These are phyloP conservation scores for Terebella lapidaria DNA, from an alignment of 2,888 invertebrate genomes.

Conservation along the genomic window DNA sequence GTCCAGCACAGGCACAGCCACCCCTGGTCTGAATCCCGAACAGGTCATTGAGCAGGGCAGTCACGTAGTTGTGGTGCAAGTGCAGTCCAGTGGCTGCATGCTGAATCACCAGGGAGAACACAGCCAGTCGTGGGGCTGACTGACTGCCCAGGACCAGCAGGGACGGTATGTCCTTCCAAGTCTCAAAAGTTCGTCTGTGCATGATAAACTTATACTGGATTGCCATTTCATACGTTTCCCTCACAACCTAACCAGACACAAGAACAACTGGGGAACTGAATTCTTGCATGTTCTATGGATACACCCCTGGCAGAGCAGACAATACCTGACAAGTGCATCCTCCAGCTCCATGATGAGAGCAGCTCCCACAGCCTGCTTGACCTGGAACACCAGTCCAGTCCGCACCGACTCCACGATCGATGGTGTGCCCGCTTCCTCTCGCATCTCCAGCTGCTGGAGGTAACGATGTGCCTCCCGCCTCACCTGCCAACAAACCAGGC, in stretches of 20 bases:
- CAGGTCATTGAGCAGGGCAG: conserved; percentile 80
- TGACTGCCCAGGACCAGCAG: conserved; percentile 68
- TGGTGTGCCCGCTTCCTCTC: conserved; percentile 70
- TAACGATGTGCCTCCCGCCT: conserved; percentile 39
- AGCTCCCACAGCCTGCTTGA: conserved; percentile 75
- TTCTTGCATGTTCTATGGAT: too few relatives aligned
- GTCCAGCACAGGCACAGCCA: conserved; percentile 68
- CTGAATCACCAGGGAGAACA: conserved; percentile 80
- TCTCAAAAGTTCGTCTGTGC: not conserved
- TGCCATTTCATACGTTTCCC: too few relatives aligned
- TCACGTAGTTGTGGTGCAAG: conserved; percentile 83
- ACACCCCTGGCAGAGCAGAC: too few relatives aligned
- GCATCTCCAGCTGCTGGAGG: conserved; percentile 55
- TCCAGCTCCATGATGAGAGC: conserved; percentile 64
- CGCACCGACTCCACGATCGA: conserved; percentile 77
- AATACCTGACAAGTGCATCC: conserved; percentile 37
- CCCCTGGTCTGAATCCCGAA: conserved; percentile 76
- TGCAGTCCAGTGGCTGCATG: conserved; percentile 71
- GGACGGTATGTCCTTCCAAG: conserved; percentile 7
- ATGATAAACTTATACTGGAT: too few relatives aligned
- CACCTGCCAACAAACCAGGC: conserved; percentile 4
- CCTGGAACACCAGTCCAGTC: conserved; percentile 78
- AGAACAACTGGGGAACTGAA: too few relatives aligned
- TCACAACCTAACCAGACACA: too few relatives aligned
- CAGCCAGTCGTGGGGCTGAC: conserved; percentile 62